These are phyloP conservation scores for Spodoptera picta DNA, from an alignment of 2,888 invertebrate species.

Conservation along the genomic window DNA sequence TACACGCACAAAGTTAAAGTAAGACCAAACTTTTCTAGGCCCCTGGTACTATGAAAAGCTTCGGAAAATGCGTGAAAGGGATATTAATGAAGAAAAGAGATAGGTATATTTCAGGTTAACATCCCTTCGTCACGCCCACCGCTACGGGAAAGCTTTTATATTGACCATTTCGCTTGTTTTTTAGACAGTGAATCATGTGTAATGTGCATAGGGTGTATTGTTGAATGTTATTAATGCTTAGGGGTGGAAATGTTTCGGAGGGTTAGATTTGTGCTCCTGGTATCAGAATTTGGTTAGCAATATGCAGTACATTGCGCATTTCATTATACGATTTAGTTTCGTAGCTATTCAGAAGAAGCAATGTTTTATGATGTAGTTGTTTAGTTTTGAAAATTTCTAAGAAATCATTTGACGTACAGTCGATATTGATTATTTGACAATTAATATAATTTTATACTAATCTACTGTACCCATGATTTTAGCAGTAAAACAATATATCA, in stretches of 20 bases:
- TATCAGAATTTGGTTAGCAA: conserved; percentile 10
- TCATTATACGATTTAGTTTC: background rate
- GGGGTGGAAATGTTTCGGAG: conserved; percentile 33
- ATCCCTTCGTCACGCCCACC: conserved; percentile 62
- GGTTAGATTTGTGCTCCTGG: conserved; percentile 42
- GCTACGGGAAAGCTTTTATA: conserved; percentile 63
- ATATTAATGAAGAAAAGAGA: conserved; percentile 59
- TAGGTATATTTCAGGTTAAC: conserved; percentile 29
- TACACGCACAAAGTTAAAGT: conserved; percentile 3
- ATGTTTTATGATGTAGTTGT: conserved; percentile 12
- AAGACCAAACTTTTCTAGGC: conserved; percentile 26
- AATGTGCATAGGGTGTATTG: conserved; percentile 6
- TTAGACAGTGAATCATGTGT: conserved; percentile 42
- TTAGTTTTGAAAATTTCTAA: conserved; percentile 4
- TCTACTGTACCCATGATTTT: too few species aligned
- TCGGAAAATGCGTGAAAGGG: conserved; percentile 41
- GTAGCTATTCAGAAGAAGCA: conserved; percentile 6
- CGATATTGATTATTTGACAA: background rate
- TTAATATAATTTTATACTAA: background rate
- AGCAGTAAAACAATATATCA: too few species aligned
- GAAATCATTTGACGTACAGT: background rate
- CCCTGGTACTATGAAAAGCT: conserved; percentile 52
- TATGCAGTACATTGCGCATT: conserved; percentile 33
- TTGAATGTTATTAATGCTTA: conserved; percentile 20
- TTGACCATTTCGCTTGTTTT: conserved; percentile 66